Conservation (phyloP, 1,140 invertebrate species). For the Limonius californicus region DNA sequence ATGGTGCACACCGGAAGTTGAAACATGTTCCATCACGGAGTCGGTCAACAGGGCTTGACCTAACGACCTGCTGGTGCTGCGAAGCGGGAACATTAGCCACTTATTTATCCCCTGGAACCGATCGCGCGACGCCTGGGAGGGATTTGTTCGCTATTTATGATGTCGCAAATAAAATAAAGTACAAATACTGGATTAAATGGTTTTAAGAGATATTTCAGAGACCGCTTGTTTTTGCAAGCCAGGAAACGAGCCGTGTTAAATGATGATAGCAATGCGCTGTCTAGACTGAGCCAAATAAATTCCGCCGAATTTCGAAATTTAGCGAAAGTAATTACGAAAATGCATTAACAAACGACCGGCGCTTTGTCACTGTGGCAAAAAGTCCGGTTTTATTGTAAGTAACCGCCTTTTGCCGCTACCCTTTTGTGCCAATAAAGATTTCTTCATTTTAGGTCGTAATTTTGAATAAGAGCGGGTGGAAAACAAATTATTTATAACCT, state of each 20-base stretch:
- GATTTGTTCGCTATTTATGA: slow-evolving; percentile 26
- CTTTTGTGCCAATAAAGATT: background rate
- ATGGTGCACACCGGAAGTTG: background rate
- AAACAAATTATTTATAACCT: no score
- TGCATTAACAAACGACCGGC: background rate
- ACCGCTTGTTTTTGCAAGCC: background rate
- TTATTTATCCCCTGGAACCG: slow-evolving; percentile 26
- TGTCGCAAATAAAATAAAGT: slow-evolving; percentile 28
- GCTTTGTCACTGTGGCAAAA: background rate
- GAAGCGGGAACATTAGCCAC: slow-evolving; percentile 22
- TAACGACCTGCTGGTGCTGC: slow-evolving; percentile 14
- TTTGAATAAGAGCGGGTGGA: no score
- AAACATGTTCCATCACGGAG: slow-evolving; percentile 7
- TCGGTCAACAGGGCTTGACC: slow-evolving; percentile 19
- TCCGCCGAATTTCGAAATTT: background rate
- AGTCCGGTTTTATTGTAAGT: background rate
- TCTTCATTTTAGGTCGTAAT: background rate
- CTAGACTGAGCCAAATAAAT: slow-evolving; percentile 5
- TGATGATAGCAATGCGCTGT: slow-evolving; percentile 8
- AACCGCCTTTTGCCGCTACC: background rate
- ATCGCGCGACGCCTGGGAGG: slow-evolving; percentile 21
- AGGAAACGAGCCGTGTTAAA: slow-evolving; percentile 13
- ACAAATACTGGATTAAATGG: slow-evolving; percentile 22
- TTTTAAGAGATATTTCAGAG: slow-evolving; percentile 16
- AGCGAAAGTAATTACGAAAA: background rate